These are phyloP conservation scores for Amphiprion ocellaris DNA, from an alignment of 2,113 vertebrate genomes.

Conservation along the genomic window DNA sequence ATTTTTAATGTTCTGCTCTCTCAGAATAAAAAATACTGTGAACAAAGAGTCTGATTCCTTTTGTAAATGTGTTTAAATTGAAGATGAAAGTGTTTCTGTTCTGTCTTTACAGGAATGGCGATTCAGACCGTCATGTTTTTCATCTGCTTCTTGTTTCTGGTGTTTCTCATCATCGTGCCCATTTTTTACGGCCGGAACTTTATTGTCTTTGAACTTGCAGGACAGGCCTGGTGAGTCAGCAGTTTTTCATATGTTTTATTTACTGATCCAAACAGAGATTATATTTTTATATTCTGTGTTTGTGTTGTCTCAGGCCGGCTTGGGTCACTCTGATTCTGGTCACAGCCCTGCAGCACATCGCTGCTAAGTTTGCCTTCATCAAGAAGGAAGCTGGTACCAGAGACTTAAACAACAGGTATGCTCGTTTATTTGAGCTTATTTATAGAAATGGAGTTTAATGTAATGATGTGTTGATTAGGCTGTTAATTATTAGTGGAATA, in stretches of 20 bases:
- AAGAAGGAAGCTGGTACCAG: constrained; percentile 78
- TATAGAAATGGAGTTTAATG: not conserved
- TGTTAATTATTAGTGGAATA: not conserved
- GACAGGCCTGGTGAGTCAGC: constrained; percentile 88
- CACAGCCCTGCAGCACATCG: constrained; percentile 83
- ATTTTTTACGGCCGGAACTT: constrained; percentile 84
- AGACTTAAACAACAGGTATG: constrained; percentile 82
- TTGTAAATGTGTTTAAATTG: too few relatives aligned
- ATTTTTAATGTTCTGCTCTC: too few relatives aligned
- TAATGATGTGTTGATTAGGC: not conserved
- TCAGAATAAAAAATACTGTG: too few relatives aligned
- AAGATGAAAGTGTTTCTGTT: not conserved
- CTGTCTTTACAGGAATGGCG: constrained; percentile 84
- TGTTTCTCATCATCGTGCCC: constrained; percentile 90
- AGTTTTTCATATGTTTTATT: not conserved
- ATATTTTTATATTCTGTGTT: not conserved
- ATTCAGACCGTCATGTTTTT: constrained; percentile 92
- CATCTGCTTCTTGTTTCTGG: constrained; percentile 83
- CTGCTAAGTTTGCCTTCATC: constrained; percentile 87
- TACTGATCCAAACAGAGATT: not conserved
- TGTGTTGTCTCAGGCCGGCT: constrained; percentile 85
- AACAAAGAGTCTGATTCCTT: too few relatives aligned
- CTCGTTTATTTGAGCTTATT: not conserved
- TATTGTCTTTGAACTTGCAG: constrained; percentile 81
- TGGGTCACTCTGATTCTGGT: constrained; percentile 88